Conservation (phyloP, 2,113 vertebrate species). For the Lophotis ruficrista region DNA sequence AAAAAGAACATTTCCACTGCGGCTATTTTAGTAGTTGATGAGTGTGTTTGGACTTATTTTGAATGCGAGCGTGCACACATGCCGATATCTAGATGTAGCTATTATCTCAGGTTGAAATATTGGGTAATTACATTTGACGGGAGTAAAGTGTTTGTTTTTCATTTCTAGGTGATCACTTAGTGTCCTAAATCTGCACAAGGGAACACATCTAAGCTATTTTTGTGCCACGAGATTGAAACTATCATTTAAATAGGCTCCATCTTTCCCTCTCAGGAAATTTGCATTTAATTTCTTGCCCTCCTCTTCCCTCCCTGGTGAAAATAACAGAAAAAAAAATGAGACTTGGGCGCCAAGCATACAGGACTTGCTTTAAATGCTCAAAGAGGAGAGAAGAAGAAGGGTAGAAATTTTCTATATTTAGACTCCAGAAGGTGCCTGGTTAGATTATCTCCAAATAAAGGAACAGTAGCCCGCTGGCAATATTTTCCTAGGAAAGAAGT, state of each 20-base stretch:
- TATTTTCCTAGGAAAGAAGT: background rate
- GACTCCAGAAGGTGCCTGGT: constrained; percentile 1
- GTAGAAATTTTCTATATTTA: background rate
- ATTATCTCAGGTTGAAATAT: background rate
- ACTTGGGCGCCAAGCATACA: background rate
- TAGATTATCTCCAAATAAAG: background rate
- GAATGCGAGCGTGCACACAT: background rate
- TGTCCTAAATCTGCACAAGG: constrained; percentile 6
- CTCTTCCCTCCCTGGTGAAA: background rate
- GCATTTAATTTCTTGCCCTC: background rate
- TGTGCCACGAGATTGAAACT: background rate
- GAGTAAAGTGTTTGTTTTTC: constrained; percentile 39
- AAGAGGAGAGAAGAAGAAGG: background rate
- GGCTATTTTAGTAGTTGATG: background rate
- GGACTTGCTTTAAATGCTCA: background rate
- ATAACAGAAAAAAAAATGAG: background rate
- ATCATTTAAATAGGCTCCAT: background rate
- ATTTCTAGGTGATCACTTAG: constrained; percentile 20
- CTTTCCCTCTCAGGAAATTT: background rate
- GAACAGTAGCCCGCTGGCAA: background rate
- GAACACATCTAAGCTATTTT: background rate
- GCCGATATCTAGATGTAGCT: background rate
- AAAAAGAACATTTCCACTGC: background rate
- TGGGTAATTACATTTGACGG: constrained; percentile 6
- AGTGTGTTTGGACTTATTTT: constrained; percentile 11